Conservation (phyloP, 2,113 vertebrate species). For the Dascyllus trimaculatus region DNA sequence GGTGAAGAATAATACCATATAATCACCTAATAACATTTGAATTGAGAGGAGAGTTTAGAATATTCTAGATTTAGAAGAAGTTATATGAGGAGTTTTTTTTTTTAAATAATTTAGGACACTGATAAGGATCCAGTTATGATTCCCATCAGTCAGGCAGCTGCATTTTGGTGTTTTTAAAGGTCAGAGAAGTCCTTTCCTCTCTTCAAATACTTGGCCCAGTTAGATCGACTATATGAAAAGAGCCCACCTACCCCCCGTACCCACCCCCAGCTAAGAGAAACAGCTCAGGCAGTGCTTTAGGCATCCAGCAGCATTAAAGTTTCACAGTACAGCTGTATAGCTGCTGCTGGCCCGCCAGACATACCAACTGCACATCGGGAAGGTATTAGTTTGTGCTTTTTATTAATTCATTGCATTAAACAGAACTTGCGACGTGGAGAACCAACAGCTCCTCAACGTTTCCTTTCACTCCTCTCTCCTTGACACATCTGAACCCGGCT, state of each 20-base stretch:
- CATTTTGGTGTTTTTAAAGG: constrained; percentile 36
- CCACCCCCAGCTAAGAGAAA: constrained; percentile 66
- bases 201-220: constrained; percentile 58
- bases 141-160: constrained; percentile 14
- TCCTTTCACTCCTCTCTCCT: constrained; percentile 52
- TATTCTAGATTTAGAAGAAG: constrained; percentile 5
- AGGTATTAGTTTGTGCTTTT: constrained; percentile 81
- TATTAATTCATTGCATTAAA: constrained; percentile 77
- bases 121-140: neutral
- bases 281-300: constrained; percentile 64
- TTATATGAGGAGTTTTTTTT: accelerated
- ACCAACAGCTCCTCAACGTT: constrained; percentile 57
- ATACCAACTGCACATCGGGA: constrained; percentile 68
- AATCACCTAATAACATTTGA: constrained; percentile 65
- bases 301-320: constrained; percentile 81
- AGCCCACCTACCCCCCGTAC: neutral
- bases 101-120: neutral
- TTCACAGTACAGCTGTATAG: constrained; percentile 83
- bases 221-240: constrained; percentile 64
- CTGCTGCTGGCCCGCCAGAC: constrained; percentile 76
- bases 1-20: constrained; percentile 65
- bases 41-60: constrained; percentile 32
- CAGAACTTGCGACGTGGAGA: constrained; percentile 51
- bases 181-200: constrained; percentile 35
- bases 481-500: constrained; percentile 73